Evolutionary conservation across 1,140 invertebrate species (phyloP).

Genomic region (Saccostrea echinata): DNA sequence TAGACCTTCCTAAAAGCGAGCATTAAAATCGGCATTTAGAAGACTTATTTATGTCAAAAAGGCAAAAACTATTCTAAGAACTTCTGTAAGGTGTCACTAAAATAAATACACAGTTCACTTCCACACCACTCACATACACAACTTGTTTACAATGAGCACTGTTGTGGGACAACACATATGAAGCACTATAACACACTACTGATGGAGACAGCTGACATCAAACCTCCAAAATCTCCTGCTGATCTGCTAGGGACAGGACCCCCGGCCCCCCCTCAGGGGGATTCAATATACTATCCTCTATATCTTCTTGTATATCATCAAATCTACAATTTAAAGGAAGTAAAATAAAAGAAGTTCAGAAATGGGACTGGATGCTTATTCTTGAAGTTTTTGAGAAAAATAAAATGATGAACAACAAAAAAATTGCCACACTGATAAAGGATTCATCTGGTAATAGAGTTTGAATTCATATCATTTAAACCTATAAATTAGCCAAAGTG

Average conservation of each 20-base stretch:
- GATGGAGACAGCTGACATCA: slow-evolving; percentile 39
- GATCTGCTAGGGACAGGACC: slow-evolving; percentile 62
- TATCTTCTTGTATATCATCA: slow-evolving; percentile 65
- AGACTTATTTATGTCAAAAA: no score
- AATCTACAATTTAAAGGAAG: slow-evolving; percentile 52
- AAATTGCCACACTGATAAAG: no score
- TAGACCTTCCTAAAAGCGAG: no score
- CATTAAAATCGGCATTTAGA: no score
- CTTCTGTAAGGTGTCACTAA: not conserved
- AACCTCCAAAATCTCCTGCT: slow-evolving; percentile 66
- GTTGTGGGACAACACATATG: slow-evolving; percentile 18
- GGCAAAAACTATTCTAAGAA: no score
- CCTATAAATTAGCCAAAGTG: no score
- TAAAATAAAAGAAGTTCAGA: no score
- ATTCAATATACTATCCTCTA: slow-evolving; percentile 68
- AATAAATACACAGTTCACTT: not conserved
- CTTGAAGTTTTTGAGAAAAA: not conserved
- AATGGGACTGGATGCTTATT: not conserved
- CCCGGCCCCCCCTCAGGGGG: slow-evolving; percentile 54
- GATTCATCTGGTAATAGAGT: no score
- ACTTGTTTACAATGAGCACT: slow-evolving; percentile 12
- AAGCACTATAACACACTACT: slow-evolving; percentile 5
- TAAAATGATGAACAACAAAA: not conserved
- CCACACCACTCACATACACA: not conserved
- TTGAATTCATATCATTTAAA: no score